These are phyloP conservation scores for Melipona beecheii DNA, from an alignment of 2,888 invertebrate genomes.

Conservation along the genomic window DNA sequence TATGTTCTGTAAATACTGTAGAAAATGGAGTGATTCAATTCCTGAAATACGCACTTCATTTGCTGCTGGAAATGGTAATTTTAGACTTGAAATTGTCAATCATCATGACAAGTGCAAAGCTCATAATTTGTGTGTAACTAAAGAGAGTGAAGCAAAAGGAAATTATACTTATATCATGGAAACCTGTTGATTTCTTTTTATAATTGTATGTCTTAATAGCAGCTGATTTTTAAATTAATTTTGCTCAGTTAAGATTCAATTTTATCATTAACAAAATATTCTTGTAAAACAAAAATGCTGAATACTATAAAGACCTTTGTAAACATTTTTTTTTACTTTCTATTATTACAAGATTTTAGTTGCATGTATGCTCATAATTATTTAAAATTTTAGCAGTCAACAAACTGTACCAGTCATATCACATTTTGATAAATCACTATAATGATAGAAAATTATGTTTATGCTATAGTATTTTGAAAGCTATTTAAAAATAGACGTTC, in stretches of 20 bases:
- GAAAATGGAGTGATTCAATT: slow-evolving; percentile 89
- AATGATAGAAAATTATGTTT: slow-evolving; percentile 4
- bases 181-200: slow-evolving; percentile 44
- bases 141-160: slow-evolving; percentile 80
- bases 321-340: slow-evolving; percentile 1
- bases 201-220: slow-evolving; percentile 6
- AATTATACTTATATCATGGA: slow-evolving; percentile 52
- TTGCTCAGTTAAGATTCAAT: slow-evolving; percentile 37
- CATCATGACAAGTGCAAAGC: slow-evolving; percentile 92
- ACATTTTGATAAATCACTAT: slow-evolving; percentile 2
- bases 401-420: neutral
- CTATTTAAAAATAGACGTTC: neutral
- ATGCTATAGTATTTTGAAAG: slow-evolving; percentile 8
- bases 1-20: slow-evolving; percentile 91
- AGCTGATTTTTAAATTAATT: slow-evolving; percentile 32
- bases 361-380: slow-evolving; percentile 16
- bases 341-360: neutral
- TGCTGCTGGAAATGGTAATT: slow-evolving; percentile 91
- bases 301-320: neutral
- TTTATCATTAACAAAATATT: slow-evolving; percentile 13
- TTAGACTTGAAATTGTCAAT: slow-evolving; percentile 91
- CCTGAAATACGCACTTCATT: slow-evolving; percentile 91
- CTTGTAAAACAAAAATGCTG: neutral
- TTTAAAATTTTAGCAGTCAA: neutral
- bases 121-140: slow-evolving; percentile 88